Percentiles rank a stretch among this genome's conserved stretches.
Evolutionary conservation across 2,888 invertebrate species (phyloP).

Genomic region (Axea sp.): DNA sequence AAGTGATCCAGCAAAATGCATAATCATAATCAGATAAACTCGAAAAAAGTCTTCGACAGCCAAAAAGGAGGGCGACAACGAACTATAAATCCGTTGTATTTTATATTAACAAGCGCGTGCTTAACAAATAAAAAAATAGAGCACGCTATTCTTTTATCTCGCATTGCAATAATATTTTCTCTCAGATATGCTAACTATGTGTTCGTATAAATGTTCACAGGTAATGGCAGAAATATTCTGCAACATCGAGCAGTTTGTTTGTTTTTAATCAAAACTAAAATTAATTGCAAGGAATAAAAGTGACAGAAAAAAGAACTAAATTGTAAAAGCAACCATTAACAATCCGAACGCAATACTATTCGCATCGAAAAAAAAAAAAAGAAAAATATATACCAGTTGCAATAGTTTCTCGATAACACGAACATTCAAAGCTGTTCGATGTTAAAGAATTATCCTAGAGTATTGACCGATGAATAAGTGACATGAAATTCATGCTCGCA

Average conservation of each 20-base stretch:
- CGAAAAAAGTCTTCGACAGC: no score
- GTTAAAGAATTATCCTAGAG: constrained; percentile 27
- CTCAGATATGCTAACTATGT: constrained; percentile 31
- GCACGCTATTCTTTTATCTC: constrained; percentile 27
- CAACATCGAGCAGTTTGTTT: constrained; percentile 54
- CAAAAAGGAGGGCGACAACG: background rate
- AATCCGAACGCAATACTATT: constrained; percentile 2
- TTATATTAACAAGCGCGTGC: constrained; percentile 28
- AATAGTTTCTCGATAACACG: constrained; percentile 23
- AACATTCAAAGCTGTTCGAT: constrained; percentile 30
- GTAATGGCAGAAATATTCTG: constrained; percentile 52
- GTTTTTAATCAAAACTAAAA: constrained; percentile 27
- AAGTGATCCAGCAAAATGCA: no score
- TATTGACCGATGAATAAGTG: constrained; percentile 24
- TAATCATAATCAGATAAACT: no score
- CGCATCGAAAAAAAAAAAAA: no score
- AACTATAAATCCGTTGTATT: background rate
- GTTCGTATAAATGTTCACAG: constrained; percentile 46
- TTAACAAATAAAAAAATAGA: constrained; percentile 48
- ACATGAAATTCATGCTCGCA: constrained; percentile 18
- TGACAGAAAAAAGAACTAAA: constrained; percentile 23
- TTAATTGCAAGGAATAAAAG: constrained; percentile 13
- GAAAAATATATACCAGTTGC: no score
- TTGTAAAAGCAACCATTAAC: constrained; percentile 29
- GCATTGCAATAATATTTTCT: constrained; percentile 21